Percentiles rank a stretch among this genome's conserved stretches.
These are phyloP conservation scores for Chondrilla cf. caribensis DNA, from an alignment of 37 sponge, comb jelly and placozoan genomes.

Conservation along the genomic window DNA sequence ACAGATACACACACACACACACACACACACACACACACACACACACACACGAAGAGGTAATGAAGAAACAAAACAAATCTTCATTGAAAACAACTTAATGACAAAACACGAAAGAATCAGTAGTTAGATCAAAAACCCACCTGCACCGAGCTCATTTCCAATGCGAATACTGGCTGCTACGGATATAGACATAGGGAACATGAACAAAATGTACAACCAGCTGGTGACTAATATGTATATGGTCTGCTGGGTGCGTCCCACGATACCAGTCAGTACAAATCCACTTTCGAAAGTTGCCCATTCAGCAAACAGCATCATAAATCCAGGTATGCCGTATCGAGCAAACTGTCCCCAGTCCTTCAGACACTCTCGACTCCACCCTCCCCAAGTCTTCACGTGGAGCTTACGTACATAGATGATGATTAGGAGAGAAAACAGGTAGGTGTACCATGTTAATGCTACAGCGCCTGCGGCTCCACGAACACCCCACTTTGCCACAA, in stretches of 20 bases:
- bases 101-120: too few species aligned
- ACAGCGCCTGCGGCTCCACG: constrained; percentile 15
- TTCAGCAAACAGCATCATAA: neutral
- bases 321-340: neutral
- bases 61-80: too few species aligned
- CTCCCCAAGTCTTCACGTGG: constrained; percentile 46
- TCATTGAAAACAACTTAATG: too few species aligned
- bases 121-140: too few species aligned
- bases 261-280: constrained; percentile 40
- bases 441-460: neutral
- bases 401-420: constrained; percentile 33
- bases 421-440: constrained; percentile 16
- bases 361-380: neutral
- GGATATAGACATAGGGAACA: constrained; percentile 23
- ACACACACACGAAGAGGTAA: too few species aligned
- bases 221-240: constrained; percentile 30
- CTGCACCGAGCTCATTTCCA: constrained; percentile 59
- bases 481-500: constrained; percentile 23
- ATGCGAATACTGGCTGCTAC: constrained; percentile 46
- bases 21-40: too few species aligned
- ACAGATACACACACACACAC: too few species aligned
- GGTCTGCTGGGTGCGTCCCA: constrained; percentile 22
- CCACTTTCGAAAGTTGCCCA: constrained; percentile 33
- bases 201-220: neutral
- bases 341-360: constrained; percentile 7